A percentile compares a stretch with the other conserved stretches of the same genome.
Conservation (phyloP, 2,113 vertebrate species). For the Falco punctatus region DNA sequence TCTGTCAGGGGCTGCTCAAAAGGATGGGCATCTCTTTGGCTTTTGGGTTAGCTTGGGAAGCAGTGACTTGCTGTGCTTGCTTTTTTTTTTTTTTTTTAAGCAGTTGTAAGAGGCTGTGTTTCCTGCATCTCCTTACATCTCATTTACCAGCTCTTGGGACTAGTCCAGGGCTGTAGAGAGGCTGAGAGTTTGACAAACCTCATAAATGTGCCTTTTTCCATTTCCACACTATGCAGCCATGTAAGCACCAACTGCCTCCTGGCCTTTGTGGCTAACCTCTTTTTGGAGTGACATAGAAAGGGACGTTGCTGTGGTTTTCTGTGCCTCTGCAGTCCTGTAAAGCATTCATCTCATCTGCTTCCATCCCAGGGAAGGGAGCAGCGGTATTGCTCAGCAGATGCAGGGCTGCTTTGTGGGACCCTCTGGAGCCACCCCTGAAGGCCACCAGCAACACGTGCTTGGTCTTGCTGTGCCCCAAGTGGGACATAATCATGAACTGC, state of each 20-base stretch:
- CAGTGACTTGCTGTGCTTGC: background rate
- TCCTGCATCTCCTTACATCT: background rate
- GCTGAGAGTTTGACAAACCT: background rate
- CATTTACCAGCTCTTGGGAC: background rate
- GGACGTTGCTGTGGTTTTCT: background rate
- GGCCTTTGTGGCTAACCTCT: background rate
- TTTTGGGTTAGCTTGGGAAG: background rate
- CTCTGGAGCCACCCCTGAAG: background rate
- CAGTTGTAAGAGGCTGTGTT: background rate
- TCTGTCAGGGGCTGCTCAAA: background rate
- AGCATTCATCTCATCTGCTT: background rate
- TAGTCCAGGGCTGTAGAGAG: background rate
- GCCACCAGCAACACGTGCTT: fast-evolving
- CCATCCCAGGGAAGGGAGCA: background rate
- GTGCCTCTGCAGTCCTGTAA: background rate
- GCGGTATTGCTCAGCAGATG: background rate
- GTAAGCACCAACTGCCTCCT: background rate
- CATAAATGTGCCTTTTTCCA: fast-evolving
- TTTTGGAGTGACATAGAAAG: too few relatives aligned
- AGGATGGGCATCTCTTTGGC: too few relatives aligned
- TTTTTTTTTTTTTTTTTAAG: background rate
- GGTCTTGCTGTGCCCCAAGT: background rate
- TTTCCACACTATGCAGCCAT: fast-evolving
- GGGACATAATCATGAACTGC: background rate
- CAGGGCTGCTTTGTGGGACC: background rate